Base-by-base conservation (phyloP, 2,113 vertebrate genomes). In the Oophaga pumilio region DNA sequence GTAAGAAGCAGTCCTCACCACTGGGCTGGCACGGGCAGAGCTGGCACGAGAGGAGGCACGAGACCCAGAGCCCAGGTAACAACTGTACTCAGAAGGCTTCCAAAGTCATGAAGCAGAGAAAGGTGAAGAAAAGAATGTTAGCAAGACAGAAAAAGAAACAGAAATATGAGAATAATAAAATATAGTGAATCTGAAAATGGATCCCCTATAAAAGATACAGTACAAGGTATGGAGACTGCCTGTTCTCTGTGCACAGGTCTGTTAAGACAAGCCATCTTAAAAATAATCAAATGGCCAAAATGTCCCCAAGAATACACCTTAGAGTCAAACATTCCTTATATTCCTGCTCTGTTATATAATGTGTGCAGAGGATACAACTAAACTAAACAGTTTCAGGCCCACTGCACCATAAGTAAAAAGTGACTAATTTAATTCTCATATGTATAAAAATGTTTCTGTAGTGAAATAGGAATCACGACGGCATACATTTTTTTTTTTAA, bases 21-120 rank as follows among this genome's bases (percentile, higher is more conserved):
- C 97, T 6, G 97, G 97, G 92, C 97, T 99, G 90, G 97, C 97
- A n/a, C 97, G 96, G 69, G 97, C 97, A 17, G 97, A 98, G 90
- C 97, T 97, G 90, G 97, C 96, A 92, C 97, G 95, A 90, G 97
- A 99, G 4, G 97, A 98, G 1, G 97, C 94, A 3, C 97, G 95
- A 81, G 97, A 98, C 90, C 96, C 89, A 2, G 97, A 97, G 50
- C 95, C 96, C 89, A 96, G 91, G 92, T 96, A 96, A 62, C 95
- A 92, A 62, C 96, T 94, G 92, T 95, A 96, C 87, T 99, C 97
- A 0, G 97, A 97, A 17, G 97, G 96, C 97, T 99, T 28, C 24
- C 0, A 60, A 77, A 60, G 86, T 64, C 89, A 90, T 53, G n/a
- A 79, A 53, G 22, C 4, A 24, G 77, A 89, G 82, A 84, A 50